phyloP scores from a whole-genome alignment of 2,797 vertebrate genomes.

The Lepus townsendii region DNA sequence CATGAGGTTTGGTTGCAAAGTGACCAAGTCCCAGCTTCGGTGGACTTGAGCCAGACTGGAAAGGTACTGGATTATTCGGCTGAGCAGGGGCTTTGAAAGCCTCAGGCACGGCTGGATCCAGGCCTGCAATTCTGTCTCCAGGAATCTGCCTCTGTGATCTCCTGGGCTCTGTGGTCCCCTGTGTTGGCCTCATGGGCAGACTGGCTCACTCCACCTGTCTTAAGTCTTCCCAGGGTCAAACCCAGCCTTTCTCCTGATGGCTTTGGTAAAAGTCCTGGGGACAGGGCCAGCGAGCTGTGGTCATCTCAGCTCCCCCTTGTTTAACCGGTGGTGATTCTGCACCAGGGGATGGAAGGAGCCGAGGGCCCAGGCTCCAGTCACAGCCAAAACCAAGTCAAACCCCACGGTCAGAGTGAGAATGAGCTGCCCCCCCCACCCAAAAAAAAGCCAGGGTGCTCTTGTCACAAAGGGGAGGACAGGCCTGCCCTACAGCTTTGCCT shows the following conservation, averaged over 20 bases:
- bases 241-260: constrained; percentile 1
- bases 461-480: no score
- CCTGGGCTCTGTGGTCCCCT: neutral
- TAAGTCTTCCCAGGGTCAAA: neutral
- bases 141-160: neutral
- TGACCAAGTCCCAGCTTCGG: neutral
- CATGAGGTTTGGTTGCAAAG: constrained; percentile 49
- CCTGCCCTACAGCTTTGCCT: neutral
- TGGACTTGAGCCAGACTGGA: neutral
- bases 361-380: no score
- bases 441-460: neutral
- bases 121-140: neutral
- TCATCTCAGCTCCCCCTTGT: neutral
- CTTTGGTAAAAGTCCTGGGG: neutral
- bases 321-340: neutral
- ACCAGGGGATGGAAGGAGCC: neutral
- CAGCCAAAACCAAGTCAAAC: neutral
- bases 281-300: neutral
- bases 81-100: neutral
- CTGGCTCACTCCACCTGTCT: neutral
- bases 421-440: neutral
- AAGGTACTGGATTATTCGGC: neutral
- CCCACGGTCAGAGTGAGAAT: no score
- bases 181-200: neutral
- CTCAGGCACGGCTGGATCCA: constrained; percentile 39